Base-by-base conservation (phyloP, 2,113 vertebrate species). In the Canis aureus region DNA sequence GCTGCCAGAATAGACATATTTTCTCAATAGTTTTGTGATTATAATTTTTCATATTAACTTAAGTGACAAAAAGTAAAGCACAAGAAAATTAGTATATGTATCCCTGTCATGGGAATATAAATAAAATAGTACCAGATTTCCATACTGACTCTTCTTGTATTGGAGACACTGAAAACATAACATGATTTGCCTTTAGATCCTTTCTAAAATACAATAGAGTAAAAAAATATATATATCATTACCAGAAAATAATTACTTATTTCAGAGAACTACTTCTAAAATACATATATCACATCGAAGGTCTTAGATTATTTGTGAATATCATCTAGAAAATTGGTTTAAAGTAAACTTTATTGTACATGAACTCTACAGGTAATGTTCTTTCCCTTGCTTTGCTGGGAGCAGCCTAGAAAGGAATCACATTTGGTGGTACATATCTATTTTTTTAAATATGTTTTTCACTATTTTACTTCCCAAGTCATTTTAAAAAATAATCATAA, bases 11-110 rank as follows among this genome's bases (percentile, higher is more conserved):
- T 0, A 78, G 19, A 64, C 5, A 11, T 22, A 78, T 87, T 90
- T 78, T 95, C 32, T 86, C 35, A 95, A 25, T 64, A 51, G 43
- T 9, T 93, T 91, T 6, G 91, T 84, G 12, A 81, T 97, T 92
- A 64, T 53, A 49, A 13, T 78, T 85, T 79, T 87, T 92, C 23
- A 91, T 19, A 89, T 91, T 92, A 78, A 78, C 66, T 83, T 85
- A 95, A 94, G 51, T 64, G 4, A 23, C 81, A 94, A 83, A 51
- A 83, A 79, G 84, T 10, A 80, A 95, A 80, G 19, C 8, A 53
- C 23, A 85, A 71, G 38, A 38, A 85, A 95, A 38, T 71, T 17
- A 35, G 8, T 27, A 55, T 38, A 23, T 35, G 35, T 53, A 79
- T 5, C 10, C 2, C 1, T 25, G 23, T n/a, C 8, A 60, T 49